A percentile compares a stretch with the other conserved stretches of the same genome.
Conservation (phyloP, 2,113 vertebrate species). For the Pelvicachromis taeniatus region DNA sequence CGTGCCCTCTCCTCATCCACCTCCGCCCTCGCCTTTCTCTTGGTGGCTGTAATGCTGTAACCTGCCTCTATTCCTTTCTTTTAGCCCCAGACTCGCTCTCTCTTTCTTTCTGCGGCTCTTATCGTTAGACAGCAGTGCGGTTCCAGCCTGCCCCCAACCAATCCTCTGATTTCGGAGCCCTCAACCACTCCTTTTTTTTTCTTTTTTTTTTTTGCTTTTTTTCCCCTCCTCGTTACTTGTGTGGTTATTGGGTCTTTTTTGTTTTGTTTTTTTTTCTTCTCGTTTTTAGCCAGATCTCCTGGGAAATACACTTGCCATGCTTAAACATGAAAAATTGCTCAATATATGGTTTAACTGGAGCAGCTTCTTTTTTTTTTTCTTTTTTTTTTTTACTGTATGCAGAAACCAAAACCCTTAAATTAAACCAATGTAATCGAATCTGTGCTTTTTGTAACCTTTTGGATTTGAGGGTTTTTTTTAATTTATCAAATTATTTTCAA, state of each 20-base stretch:
- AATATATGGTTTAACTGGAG: background rate
- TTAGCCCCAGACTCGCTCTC: background rate
- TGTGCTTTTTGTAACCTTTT: fast-evolving
- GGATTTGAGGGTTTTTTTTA: background rate
- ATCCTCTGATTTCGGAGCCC: slow-evolving; percentile 2
- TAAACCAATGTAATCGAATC: background rate
- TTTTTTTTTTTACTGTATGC: background rate
- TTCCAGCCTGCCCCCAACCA: background rate
- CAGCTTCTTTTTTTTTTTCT: background rate
- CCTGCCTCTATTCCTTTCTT: slow-evolving; percentile 48
- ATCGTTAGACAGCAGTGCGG: slow-evolving; percentile 20
- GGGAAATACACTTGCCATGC: background rate
- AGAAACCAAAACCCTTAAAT: background rate
- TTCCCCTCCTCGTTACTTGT: background rate
- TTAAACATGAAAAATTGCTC: background rate
- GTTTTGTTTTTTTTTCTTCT: background rate
- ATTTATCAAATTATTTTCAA: background rate
- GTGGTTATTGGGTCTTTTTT: background rate
- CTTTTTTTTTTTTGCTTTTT: background rate
- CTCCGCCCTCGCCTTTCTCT: slow-evolving; percentile 42
- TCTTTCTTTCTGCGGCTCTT: slow-evolving; percentile 26
- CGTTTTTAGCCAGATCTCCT: background rate
- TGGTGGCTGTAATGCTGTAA: slow-evolving; percentile 54
- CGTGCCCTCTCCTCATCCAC: background rate
- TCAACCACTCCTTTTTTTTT: background rate